Evolutionary conservation across 2,113 vertebrate species (phyloP), one percentile per base, ranked within the genome.

Genomic region (Oncorhynchus nerka): DNA sequence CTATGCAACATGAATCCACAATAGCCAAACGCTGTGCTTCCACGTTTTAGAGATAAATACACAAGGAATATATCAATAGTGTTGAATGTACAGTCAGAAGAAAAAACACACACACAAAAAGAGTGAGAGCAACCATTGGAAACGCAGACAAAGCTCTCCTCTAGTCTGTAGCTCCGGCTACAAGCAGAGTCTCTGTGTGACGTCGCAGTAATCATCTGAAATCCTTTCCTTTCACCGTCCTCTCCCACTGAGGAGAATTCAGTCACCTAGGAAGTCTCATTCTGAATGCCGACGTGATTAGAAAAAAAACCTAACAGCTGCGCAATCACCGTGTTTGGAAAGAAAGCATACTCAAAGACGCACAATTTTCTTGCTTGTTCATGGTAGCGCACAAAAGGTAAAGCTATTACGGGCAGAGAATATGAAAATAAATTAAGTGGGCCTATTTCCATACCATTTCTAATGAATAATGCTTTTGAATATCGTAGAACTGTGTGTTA

Each of bases 151-250:
- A 61, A 34, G 48, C 39, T 9, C 39, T 45, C 39, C 39, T 9
- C 39, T 15, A 19, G 16, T 24, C 24, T 45, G 32, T 22, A n/a
- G 13, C 30, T 22, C 68, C n/a, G 16, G 7, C 68, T 19, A 7
- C 68, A 45, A 70, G 39, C 68, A 11, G 68, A 45, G 51, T 34
- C 68, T 77, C 51, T 51, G 64, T 70, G 24, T 68, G 57, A 65
- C 28, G 55, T 49, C 67, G 1, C n/a, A 39, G 49, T 34, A 49
- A 67, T 28, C 59, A 3, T 57, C 68, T 75, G 28, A 69, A 70
- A 70, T 80, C 75, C 32, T 48, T 48, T 79, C 45, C 75, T 48
- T 75, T 39, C 71, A 8, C 75, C 28, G 34, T 48, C 39, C 24
- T 15, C n/a, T 69, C 74, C 57, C 62, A 75, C 70, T 48, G 79